Evolutionary conservation across 2,888 invertebrate species (phyloP).

Genomic region (Catocala fraxini): DNA sequence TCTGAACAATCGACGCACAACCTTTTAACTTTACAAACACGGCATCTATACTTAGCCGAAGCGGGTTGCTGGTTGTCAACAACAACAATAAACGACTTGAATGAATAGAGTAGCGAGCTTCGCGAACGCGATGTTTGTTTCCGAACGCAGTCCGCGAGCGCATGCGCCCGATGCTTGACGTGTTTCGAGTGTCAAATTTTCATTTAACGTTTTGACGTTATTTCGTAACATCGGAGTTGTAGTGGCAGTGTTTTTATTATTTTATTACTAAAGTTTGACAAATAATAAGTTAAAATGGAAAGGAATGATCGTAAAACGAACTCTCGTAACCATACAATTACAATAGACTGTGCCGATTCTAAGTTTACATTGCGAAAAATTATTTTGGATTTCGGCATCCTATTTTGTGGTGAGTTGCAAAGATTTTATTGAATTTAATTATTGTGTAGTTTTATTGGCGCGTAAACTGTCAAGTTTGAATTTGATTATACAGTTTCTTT

Average conservation of each 20-base stretch:
- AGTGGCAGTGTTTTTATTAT: slow-evolving; percentile 57
- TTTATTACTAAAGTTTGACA: slow-evolving; percentile 43
- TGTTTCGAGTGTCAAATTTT: slow-evolving; percentile 52
- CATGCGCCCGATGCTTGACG: slow-evolving; percentile 78
- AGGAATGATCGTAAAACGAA: slow-evolving; percentile 78
- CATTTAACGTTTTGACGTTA: slow-evolving; percentile 57
- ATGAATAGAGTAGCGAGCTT: slow-evolving; percentile 44
- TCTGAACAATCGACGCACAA: not conserved
- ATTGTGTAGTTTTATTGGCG: not conserved
- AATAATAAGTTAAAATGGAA: slow-evolving; percentile 70
- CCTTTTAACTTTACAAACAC: not conserved
- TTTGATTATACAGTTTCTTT: not conserved
- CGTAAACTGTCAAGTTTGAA: not conserved
- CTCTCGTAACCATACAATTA: slow-evolving; percentile 74
- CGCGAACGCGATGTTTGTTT: slow-evolving; percentile 43
- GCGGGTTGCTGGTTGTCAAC: slow-evolving; percentile 36
- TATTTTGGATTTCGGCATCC: slow-evolving; percentile 89
- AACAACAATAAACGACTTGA: slow-evolving; percentile 25
- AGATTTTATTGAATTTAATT: slow-evolving; percentile 15
- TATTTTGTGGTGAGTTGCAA: slow-evolving; percentile 90
- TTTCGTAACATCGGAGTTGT: slow-evolving; percentile 70
- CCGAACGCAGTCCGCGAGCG: slow-evolving; percentile 78
- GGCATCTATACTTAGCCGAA: slow-evolving; percentile 8
- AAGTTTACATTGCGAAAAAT: slow-evolving; percentile 89
- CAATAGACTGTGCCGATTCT: slow-evolving; percentile 85